Percentiles rank a stretch among this genome's conserved stretches.
Conservation (phyloP, 2,888 invertebrate genomes). For the Pammene fasciana region DNA sequence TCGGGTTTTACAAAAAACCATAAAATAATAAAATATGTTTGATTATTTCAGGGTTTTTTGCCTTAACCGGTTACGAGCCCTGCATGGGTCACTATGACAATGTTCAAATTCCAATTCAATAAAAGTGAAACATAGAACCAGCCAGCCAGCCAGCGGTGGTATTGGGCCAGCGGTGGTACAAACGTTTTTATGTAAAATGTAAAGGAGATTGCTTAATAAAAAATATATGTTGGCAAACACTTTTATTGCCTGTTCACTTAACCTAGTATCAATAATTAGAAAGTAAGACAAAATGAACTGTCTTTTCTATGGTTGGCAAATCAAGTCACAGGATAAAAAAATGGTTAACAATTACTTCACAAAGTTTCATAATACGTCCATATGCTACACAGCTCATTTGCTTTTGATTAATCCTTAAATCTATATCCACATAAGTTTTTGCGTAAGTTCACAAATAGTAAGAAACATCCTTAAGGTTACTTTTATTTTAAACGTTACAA, state of each 20-base stretch:
- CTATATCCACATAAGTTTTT: constrained; percentile 17
- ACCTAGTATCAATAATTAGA: constrained; percentile 41
- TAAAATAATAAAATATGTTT: too few species aligned
- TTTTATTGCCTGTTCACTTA: constrained; percentile 53
- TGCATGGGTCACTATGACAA: too few species aligned
- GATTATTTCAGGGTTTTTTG: too few species aligned
- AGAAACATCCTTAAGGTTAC: background rate
- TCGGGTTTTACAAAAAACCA: too few species aligned
- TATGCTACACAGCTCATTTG: constrained; percentile 8
- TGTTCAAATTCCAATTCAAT: too few species aligned
- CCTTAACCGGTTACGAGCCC: too few species aligned
- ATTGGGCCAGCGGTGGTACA: too few species aligned
- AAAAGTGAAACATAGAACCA: too few species aligned
- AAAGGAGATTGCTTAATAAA: constrained; percentile 21
- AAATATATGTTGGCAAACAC: constrained; percentile 44
- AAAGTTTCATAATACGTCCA: background rate
- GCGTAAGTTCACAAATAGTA: constrained; percentile 3
- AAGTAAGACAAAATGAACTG: constrained; percentile 17
- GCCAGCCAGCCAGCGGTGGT: too few species aligned
- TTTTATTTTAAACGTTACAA: background rate
- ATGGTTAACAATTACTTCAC: background rate
- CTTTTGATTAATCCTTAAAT: constrained; percentile 10
- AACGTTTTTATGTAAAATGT: background rate
- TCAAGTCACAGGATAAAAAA: constrained; percentile 15
- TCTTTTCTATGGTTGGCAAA: constrained; percentile 1